phyloP scores from a whole-genome alignment of 2,113 vertebrate species.

The Aegypius monachus region DNA sequence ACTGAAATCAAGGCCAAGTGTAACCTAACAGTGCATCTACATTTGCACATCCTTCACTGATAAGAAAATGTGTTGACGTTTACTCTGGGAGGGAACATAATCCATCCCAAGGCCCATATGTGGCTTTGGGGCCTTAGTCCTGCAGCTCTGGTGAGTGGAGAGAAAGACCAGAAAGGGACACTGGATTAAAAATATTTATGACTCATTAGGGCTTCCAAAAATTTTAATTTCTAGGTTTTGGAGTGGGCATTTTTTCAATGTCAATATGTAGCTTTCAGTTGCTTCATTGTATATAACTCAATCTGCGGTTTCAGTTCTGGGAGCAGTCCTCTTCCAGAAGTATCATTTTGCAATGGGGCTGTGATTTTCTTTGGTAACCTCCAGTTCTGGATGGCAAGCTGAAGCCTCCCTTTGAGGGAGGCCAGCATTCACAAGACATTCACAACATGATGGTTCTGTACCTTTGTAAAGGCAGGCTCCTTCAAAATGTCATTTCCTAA shows the following conservation, averaged over 20 bases:
- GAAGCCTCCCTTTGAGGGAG: background rate
- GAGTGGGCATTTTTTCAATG: background rate
- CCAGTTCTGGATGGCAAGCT: background rate
- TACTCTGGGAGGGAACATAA: background rate
- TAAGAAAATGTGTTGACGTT: rapidly evolving
- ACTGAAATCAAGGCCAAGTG: background rate
- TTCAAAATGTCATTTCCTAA: background rate
- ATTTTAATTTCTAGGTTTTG: background rate
- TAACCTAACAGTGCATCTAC: background rate
- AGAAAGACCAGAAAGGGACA: background rate
- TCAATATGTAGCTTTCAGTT: background rate
- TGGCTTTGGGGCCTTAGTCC: background rate
- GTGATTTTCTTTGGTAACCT: background rate
- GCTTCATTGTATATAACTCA: rapidly evolving
- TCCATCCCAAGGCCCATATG: rapidly evolving
- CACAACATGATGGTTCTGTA: background rate
- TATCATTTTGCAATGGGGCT: rapidly evolving
- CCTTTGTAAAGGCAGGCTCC: background rate
- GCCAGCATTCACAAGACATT: background rate
- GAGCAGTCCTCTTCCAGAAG: background rate
- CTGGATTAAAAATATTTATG: background rate
- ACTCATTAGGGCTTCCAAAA: background rate
- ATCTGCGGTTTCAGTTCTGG: background rate
- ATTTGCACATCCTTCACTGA: background rate
- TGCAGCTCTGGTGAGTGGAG: background rate